phyloP scores from a whole-genome alignment of 2,888 invertebrate species.

The Polymixis lichenea region DNA sequence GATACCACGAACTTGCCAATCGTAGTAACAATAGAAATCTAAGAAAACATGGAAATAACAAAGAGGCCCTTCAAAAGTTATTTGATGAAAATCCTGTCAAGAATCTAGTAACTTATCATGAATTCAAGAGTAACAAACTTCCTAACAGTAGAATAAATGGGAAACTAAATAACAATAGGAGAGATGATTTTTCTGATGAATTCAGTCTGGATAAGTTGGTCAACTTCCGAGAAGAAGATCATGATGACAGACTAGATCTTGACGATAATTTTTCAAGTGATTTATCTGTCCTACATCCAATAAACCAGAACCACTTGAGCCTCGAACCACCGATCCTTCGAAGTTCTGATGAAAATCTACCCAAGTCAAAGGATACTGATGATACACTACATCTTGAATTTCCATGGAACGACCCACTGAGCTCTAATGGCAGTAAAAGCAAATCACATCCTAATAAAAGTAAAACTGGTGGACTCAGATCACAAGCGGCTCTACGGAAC shows the following conservation, averaged over 20 bases:
- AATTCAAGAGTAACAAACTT: background rate
- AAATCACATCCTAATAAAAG: background rate
- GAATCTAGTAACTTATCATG: constrained; percentile 17
- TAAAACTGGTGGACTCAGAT: background rate
- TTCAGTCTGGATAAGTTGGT: constrained; percentile 7
- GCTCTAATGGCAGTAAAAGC: background rate
- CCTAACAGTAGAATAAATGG: background rate
- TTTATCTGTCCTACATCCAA: background rate
- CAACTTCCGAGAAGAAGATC: background rate
- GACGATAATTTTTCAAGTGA: background rate
- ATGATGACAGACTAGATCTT: constrained; percentile 2
- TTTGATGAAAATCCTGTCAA: background rate
- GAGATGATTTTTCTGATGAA: constrained; percentile 2
- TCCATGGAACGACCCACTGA: constrained; percentile 25
- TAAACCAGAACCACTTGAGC: background rate
- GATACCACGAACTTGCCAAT: background rate
- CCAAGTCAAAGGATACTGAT: background rate
- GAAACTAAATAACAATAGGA: background rate
- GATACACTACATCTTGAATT: constrained; percentile 16
- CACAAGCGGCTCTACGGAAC: background rate
- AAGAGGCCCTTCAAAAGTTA: background rate
- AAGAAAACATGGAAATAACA: background rate
- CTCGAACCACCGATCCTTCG: background rate
- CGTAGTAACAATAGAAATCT: background rate
- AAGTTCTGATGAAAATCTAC: constrained; percentile 10